These are phyloP conservation scores for Rhineura floridana DNA, from an alignment of 2,113 vertebrate species.

Conservation along the genomic window DNA sequence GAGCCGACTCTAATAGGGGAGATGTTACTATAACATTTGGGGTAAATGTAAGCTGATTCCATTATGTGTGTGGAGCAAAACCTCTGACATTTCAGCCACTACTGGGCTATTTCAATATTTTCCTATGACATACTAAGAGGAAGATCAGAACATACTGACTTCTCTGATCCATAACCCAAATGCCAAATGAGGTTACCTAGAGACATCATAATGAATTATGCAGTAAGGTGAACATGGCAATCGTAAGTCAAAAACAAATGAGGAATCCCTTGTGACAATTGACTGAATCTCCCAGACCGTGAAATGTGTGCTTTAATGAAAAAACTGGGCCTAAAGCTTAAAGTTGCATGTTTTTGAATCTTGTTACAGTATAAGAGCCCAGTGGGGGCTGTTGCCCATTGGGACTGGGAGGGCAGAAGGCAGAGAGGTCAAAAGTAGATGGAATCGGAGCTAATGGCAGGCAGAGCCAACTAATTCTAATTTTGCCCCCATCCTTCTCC, in stretches of 20 bases:
- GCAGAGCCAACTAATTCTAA: no score
- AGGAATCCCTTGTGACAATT: neutral
- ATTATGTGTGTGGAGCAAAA: conserved; percentile 57
- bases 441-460: no score
- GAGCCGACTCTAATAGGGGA: conserved; percentile 72
- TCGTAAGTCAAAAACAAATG: conserved; percentile 13
- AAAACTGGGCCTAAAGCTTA: neutral
- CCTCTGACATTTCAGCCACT: conserved; percentile 65
- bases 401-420: no score
- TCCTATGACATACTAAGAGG: conserved; percentile 26
- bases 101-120: conserved; percentile 52
- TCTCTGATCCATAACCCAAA: neutral
- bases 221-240: conserved; percentile 1
- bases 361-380: no score
- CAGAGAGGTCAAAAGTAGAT: no score
- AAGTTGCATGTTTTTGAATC: neutral
- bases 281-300: neutral
- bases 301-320: neutral
- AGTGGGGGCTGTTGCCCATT: no score
- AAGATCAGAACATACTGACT: conserved; percentile 28
- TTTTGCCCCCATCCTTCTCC: no score
- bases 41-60: conserved; percentile 70
- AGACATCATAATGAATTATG: conserved; percentile 27
- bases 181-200: conserved; percentile 18
- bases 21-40: conserved; percentile 58